These are phyloP conservation scores for Morinoia aosen DNA, from an alignment of 2,888 invertebrate species.

Conservation along the genomic window DNA sequence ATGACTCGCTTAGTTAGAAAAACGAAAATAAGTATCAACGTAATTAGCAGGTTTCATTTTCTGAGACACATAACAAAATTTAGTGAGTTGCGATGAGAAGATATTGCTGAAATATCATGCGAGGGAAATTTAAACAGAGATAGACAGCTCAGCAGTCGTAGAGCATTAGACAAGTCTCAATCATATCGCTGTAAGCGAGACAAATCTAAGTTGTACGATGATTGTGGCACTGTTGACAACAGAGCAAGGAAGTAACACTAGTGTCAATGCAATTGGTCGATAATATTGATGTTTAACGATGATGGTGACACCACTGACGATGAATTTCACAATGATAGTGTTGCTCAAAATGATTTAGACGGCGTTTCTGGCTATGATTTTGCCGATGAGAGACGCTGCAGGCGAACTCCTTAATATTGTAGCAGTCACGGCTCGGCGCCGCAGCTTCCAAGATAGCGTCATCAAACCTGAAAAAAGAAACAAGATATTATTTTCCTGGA, in stretches of 20 bases:
- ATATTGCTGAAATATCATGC: background rate
- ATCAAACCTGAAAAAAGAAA: slow-evolving; percentile 1
- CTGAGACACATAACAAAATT: background rate
- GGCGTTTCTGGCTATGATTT: too few relatives aligned
- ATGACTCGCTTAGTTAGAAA: background rate
- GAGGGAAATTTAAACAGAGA: background rate
- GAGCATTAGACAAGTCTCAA: background rate
- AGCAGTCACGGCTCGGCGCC: background rate
- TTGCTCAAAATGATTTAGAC: too few relatives aligned
- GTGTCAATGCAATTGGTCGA: too few relatives aligned
- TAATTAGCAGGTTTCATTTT: background rate
- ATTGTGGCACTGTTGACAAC: background rate
- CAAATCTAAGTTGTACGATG: background rate
- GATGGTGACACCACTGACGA: background rate
- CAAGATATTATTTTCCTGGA: too few relatives aligned
- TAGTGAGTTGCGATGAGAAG: background rate
- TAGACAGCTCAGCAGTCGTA: background rate
- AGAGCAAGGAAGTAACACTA: too few relatives aligned
- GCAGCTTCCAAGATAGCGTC: background rate
- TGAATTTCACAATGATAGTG: background rate
- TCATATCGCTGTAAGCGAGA: background rate
- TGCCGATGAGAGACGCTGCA: background rate
- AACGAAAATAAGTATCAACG: too few relatives aligned
- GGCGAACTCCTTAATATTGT: background rate
- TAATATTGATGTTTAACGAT: too few relatives aligned